Base-by-base conservation (phyloP, 2,797 vertebrate species). In the Propithecus deckenii region DNA sequence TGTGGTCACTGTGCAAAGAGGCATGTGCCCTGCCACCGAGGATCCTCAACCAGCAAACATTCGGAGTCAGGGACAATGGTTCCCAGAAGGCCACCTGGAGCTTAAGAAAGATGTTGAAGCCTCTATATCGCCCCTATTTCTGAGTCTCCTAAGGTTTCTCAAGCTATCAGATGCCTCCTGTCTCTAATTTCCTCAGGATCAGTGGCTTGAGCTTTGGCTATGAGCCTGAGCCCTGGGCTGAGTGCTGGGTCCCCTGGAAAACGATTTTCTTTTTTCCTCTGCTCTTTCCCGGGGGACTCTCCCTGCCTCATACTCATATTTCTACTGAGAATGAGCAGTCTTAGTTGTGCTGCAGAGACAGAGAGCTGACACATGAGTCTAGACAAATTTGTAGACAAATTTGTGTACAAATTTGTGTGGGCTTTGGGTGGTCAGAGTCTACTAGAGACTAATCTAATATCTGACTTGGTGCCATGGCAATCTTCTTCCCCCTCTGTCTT, bases 171-270 rank as follows among this genome's bases (percentile, higher is more conserved):
- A 76, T 89, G 67, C 41, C 75, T 87, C 88, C 48, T 52, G 30
- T 92, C 91, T 95, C 93, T 69, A 84, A 43, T 78, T 79, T 88
- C 95, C 72, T 91, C 35, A 46, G 87, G 85, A 84, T 91, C 86
- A 46, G 65, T 78, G 91, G 41, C 84, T 84, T 52, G 69, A 52
- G 75, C 55, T 55, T 95, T 72, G 80, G 35, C 65, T 30, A 46
- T 46, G 84, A 79, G 67, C 75, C 86, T 69, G 80, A 86, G 38
- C 55, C 22, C 59, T 43, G 30, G 11, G 15, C 43, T 92, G 65
- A 9, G 17, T 41, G 41, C 59, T 86, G 22, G 4, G 35, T 55
- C 75, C 41, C 61, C 74, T 72, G 78, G 63, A 69, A 83, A 74
- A 8, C 0, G 18, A 32, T n/a, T 86, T 85, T 50, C 32, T 63